phyloP scores from a whole-genome alignment of 2,113 vertebrate genomes.

The Oncorhynchus mykiss region DNA sequence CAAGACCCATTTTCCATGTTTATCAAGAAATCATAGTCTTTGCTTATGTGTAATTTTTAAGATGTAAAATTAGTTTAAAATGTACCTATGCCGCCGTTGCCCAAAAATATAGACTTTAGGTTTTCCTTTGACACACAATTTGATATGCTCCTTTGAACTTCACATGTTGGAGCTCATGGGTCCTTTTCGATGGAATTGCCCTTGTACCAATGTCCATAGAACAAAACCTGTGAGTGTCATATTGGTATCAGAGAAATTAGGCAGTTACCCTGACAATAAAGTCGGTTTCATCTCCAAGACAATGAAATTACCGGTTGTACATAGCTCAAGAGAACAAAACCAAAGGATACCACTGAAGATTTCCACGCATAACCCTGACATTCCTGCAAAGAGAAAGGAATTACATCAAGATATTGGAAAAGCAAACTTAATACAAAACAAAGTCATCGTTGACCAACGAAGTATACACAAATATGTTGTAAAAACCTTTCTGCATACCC shows the following conservation, averaged over 20 bases:
- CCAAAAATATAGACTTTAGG: no score
- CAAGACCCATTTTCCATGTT: no score
- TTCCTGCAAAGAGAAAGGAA: slow-evolving; percentile 55
- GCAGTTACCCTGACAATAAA: not conserved
- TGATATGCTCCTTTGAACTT: no score
- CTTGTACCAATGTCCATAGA: no score
- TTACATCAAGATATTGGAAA: not conserved
- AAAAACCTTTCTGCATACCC: slow-evolving; percentile 1
- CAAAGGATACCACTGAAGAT: slow-evolving; percentile 77
- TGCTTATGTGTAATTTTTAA: no score
- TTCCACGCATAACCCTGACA: slow-evolving; percentile 69
- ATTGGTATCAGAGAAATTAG: not conserved
- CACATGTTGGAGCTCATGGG: no score
- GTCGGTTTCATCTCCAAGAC: not conserved
- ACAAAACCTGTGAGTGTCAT: not conserved
- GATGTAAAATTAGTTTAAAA: no score
- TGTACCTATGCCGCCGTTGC: no score
- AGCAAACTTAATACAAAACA: not conserved
- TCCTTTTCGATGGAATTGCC: no score
- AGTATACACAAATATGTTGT: not conserved
- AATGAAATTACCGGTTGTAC: not conserved
- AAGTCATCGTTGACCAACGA: no score
- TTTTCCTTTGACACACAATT: no score
- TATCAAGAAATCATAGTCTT: no score
- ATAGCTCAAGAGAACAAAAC: not conserved